These are phyloP conservation scores for Eurystomus glaucurus DNA, from an alignment of 2,797 vertebrate species.

Conservation along the genomic window DNA sequence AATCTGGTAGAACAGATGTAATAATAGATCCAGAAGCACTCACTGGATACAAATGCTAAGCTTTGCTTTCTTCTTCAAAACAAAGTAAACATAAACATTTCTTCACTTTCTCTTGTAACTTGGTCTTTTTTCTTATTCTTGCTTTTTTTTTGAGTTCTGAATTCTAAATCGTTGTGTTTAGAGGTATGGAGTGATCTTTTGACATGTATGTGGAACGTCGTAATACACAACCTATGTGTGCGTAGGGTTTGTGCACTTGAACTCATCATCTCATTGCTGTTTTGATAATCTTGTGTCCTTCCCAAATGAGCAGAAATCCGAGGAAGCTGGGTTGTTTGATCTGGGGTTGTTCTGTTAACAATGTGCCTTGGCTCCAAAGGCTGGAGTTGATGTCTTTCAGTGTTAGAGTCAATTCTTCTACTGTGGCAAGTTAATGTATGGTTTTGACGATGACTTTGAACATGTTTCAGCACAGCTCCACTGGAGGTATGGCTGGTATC, in stretches of 20 bases:
- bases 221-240: background rate
- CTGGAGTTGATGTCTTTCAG: background rate
- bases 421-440: rapidly evolving
- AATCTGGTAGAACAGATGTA: constrained; percentile 36
- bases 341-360: background rate
- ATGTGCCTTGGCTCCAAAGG: background rate
- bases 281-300: background rate
- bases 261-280: background rate
- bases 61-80: background rate
- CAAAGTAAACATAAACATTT: background rate
- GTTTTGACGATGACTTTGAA: background rate
- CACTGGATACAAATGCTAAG: background rate
- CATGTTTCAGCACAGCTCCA: background rate
- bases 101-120: background rate
- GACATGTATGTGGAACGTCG: background rate
- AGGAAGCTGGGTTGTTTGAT: background rate
- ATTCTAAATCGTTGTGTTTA: background rate
- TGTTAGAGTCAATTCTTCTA: background rate
- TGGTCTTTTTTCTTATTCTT: background rate
- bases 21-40: background rate
- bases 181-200: background rate
- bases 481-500: background rate
- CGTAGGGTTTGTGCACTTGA: background rate
- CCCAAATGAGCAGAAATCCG: background rate
- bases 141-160: background rate